phyloP scores from a whole-genome alignment of 2,888 invertebrate species.

The Stenurella melanura region DNA sequence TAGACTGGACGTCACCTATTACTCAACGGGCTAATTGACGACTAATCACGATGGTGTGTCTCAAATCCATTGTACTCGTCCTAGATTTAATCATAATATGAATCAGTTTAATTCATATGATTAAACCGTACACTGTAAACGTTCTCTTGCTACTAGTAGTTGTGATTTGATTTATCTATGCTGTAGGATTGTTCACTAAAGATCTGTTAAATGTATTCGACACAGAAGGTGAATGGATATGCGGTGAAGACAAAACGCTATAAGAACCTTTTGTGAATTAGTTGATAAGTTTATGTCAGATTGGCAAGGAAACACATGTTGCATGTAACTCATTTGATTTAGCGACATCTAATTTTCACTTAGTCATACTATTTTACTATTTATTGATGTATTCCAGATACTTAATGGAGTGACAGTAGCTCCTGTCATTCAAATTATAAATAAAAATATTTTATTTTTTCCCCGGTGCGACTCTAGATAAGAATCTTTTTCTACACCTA shows the following conservation, averaged over 20 bases:
- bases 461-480: no score
- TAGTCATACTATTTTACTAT: no score
- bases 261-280: background rate
- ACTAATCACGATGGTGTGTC: slow-evolving; percentile 26
- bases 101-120: slow-evolving; percentile 24
- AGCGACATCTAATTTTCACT: background rate
- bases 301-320: background rate
- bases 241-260: background rate
- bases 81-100: slow-evolving; percentile 25
- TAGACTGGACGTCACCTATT: slow-evolving; percentile 37
- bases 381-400: no score
- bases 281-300: background rate
- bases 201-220: background rate
- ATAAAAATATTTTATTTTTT: no score
- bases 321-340: background rate
- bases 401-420: no score
- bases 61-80: slow-evolving; percentile 23
- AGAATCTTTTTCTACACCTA: no score
- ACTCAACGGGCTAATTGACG: slow-evolving; percentile 38
- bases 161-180: background rate
- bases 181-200: background rate
- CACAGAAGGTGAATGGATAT: background rate
- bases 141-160: background rate
- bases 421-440: no score
- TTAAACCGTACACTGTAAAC: background rate